A percentile compares a stretch with the other conserved stretches of the same genome.
These are phyloP conservation scores for Centropus unirufus DNA, from an alignment of 2,113 vertebrate genomes.

Conservation along the genomic window DNA sequence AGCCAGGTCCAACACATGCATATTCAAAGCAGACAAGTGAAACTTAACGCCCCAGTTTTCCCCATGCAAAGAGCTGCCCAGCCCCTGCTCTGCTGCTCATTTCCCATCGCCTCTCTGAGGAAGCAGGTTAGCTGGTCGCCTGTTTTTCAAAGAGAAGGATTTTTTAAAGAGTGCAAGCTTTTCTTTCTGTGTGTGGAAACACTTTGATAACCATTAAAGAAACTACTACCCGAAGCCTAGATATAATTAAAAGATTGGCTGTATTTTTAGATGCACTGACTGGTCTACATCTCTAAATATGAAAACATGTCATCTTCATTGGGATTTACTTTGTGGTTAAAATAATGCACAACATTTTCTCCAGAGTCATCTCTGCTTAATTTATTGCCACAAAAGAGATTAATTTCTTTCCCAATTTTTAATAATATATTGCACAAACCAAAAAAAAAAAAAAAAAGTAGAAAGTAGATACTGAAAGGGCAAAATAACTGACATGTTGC, in stretches of 20 bases:
- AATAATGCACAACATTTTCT: slow-evolving; percentile 30
- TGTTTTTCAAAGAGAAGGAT: neutral
- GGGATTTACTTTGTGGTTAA: slow-evolving; percentile 30
- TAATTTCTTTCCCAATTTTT: slow-evolving; percentile 22
- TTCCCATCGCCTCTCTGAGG: fast-evolving
- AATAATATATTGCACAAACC: neutral
- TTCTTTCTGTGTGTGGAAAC: neutral
- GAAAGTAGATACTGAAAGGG: neutral
- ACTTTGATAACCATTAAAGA: neutral
- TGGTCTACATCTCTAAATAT: neutral
- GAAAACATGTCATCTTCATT: slow-evolving; percentile 13
- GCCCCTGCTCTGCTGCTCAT: fast-evolving
- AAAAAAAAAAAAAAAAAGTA: neutral
- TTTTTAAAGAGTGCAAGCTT: neutral
- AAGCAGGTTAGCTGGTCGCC: neutral
- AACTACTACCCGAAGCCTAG: neutral
- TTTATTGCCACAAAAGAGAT: slow-evolving; percentile 31
- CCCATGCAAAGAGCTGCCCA: neutral
- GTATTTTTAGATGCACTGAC: neutral
- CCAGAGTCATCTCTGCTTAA: slow-evolving; percentile 7
- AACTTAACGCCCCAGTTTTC: neutral
- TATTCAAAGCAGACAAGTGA: slow-evolving; percentile 1
- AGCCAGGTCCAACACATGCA: neutral
- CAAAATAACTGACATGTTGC: slow-evolving; percentile 13
- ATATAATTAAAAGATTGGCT: slow-evolving; percentile 13